These are phyloP conservation scores for Operophtera brumata DNA, from an alignment of 2,888 invertebrate genomes.

Conservation along the genomic window DNA sequence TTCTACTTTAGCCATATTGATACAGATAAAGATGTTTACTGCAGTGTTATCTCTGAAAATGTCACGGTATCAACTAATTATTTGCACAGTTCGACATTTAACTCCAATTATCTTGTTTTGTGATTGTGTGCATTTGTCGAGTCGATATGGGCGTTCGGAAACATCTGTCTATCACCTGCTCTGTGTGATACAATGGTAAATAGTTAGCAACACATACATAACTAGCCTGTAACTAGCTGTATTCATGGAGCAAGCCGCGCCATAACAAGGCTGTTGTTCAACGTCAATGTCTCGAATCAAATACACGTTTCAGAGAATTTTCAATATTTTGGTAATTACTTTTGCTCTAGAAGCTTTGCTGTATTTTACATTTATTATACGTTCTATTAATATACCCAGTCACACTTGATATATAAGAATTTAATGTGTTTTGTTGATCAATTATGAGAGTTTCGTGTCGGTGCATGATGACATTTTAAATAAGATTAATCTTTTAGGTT, in stretches of 20 bases:
- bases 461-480: too few relatives aligned
- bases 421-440: too few relatives aligned
- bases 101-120: slow-evolving; percentile 45
- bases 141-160: slow-evolving; percentile 45
- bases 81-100: slow-evolving; percentile 36
- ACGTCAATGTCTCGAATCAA: slow-evolving; percentile 38
- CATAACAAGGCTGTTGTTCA: slow-evolving; percentile 36
- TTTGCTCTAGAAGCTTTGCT: not conserved
- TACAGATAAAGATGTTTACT: slow-evolving; percentile 17
- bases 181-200: slow-evolving; percentile 31
- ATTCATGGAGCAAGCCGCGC: slow-evolving; percentile 35
- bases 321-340: slow-evolving; percentile 4
- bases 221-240: slow-evolving; percentile 26
- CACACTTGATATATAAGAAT: too few relatives aligned
- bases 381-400: not conserved
- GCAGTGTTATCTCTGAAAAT: slow-evolving; percentile 26
- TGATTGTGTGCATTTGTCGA: slow-evolving; percentile 43
- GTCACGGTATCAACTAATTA: slow-evolving; percentile 35
- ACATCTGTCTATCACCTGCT: slow-evolving; percentile 49
- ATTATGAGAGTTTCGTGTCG: too few relatives aligned
- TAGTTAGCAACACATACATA: slow-evolving; percentile 23
- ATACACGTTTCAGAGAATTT: slow-evolving; percentile 16
- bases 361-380: slow-evolving; percentile 1
- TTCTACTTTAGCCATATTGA: slow-evolving; percentile 5
- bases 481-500: too few relatives aligned